These are phyloP conservation scores for Spialia ferax DNA, from an alignment of 2,888 invertebrate genomes.

Conservation along the genomic window DNA sequence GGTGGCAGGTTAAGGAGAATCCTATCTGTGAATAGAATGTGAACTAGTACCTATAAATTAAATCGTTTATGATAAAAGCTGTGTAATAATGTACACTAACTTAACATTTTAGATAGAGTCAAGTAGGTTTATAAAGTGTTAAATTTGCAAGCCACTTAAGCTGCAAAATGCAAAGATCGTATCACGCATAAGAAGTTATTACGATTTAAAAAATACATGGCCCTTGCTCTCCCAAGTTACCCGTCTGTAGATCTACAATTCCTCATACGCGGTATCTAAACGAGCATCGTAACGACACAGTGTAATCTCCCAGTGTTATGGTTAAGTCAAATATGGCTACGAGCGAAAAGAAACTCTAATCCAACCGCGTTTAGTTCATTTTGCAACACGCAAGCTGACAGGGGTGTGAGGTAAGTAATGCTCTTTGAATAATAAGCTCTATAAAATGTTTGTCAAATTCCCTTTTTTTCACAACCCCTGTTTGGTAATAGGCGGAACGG, in stretches of 20 bases:
- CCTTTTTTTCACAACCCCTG: slow-evolving; percentile 39
- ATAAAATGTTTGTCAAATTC: slow-evolving; percentile 44
- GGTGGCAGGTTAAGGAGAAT: no score
- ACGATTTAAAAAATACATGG: slow-evolving; percentile 41
- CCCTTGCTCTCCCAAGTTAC: slow-evolving; percentile 56
- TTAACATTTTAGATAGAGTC: slow-evolving; percentile 13
- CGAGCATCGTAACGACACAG: slow-evolving; percentile 83
- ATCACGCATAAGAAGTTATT: slow-evolving; percentile 38
- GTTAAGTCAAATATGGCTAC: slow-evolving; percentile 49
- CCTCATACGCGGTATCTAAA: slow-evolving; percentile 83
- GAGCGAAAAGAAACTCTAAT: slow-evolving; percentile 58
- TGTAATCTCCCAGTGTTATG: slow-evolving; percentile 78
- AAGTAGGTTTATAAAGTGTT: slow-evolving; percentile 21
- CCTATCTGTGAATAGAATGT: no score
- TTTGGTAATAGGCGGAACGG: slow-evolving; percentile 37
- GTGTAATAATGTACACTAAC: background rate
- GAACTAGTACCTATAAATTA: no score
- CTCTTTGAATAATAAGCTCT: slow-evolving; percentile 49
- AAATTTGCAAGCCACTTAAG: slow-evolving; percentile 35
- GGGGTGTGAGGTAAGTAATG: slow-evolving; percentile 57
- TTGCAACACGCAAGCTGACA: slow-evolving; percentile 43
- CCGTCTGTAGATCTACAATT: slow-evolving; percentile 77
- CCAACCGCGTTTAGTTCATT: slow-evolving; percentile 44
- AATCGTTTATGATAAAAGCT: background rate
- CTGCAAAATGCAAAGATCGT: slow-evolving; percentile 37